Percentiles rank a stretch among this genome's conserved stretches.
These are phyloP conservation scores for Baronia brevicornis DNA, from an alignment of 2,888 invertebrate species.

Conservation along the genomic window DNA sequence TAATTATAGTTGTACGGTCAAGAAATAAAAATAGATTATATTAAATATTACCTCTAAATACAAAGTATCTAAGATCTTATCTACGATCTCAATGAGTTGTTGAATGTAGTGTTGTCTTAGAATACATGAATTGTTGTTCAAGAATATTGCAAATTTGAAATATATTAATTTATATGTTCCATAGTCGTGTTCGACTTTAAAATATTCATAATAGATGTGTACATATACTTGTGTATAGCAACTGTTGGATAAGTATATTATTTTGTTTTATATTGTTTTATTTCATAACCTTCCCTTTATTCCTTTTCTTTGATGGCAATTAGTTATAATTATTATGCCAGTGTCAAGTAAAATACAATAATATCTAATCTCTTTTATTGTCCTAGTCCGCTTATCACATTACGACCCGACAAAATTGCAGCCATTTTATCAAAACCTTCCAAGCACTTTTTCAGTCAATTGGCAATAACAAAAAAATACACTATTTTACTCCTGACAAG, in stretches of 20 bases:
- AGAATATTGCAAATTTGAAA: neutral
- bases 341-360: too few relatives aligned
- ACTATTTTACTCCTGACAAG: too few relatives aligned
- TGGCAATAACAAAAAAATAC: too few relatives aligned
- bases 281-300: conserved; percentile 20
- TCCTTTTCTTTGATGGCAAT: too few relatives aligned
- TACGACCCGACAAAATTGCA: too few relatives aligned
- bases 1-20: neutral
- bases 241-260: conserved; percentile 61
- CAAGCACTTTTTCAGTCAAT: too few relatives aligned
- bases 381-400: too few relatives aligned
- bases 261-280: conserved; percentile 49
- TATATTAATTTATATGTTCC: neutral
- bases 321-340: too few relatives aligned
- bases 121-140: neutral
- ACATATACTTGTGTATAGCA: conserved; percentile 24
- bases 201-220: neutral
- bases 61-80: conserved; percentile 10
- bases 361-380: too few relatives aligned
- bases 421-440: too few relatives aligned
- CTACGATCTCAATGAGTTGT: conserved; percentile 11
- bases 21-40: neutral
- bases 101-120: conserved; percentile 10
- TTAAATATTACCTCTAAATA: neutral
- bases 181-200: neutral